These are phyloP conservation scores for Hypotaenidia philippensis DNA, from an alignment of 2,797 vertebrate genomes.

Conservation along the genomic window DNA sequence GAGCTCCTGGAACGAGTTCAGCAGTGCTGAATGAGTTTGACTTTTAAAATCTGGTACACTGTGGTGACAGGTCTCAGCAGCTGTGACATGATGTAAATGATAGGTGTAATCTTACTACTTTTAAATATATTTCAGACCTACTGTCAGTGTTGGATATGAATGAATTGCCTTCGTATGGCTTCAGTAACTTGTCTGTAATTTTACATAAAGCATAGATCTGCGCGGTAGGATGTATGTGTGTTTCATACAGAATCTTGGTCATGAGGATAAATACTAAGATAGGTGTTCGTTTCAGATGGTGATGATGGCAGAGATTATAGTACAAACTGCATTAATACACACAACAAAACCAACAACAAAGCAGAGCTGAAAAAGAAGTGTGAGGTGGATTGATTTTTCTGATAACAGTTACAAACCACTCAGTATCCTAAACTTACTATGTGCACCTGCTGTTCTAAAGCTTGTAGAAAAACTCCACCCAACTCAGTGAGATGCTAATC, in stretches of 20 bases:
- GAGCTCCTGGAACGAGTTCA: rapidly evolving
- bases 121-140: background rate
- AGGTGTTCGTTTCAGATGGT: background rate
- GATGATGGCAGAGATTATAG: background rate
- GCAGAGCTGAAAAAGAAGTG: background rate
- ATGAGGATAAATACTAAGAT: background rate
- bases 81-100: rapidly evolving
- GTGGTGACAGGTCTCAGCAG: background rate
- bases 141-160: background rate
- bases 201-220: rapidly evolving
- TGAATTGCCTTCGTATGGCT: background rate
- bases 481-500: background rate
- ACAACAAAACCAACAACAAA: background rate
- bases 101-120: background rate
- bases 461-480: background rate
- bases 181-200: background rate
- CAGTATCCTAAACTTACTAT: background rate
- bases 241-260: background rate
- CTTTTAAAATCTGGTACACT: background rate
- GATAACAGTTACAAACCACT: no score
- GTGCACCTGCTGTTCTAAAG: background rate
- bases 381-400: background rate
- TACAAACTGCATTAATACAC: background rate
- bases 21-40: background rate
- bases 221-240: background rate